Base-by-base conservation (phyloP, 2,113 vertebrate species). In the Corvus moneduloides region DNA sequence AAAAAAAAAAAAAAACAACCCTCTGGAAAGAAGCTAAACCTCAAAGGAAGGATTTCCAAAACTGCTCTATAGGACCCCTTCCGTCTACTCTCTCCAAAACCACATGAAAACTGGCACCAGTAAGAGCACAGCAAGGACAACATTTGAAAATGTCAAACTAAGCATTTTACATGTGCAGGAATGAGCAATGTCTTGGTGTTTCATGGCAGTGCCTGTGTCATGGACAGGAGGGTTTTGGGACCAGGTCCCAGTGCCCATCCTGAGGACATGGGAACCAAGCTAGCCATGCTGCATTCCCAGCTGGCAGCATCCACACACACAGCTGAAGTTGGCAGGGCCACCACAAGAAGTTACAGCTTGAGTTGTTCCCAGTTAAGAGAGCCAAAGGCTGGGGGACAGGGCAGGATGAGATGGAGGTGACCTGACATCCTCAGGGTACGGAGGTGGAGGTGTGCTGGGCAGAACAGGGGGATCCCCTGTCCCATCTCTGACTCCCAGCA, bases 181-280 rank as follows among this genome's bases (percentile, higher is more conserved):
- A 35, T 0, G 13, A 69, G 33, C 7, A 0, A 6, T 2, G 6
- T 64, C 44, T 75, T 2, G 1, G 41, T 27, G n/a, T 55, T 87
- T 59, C 12, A 0, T 27, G 61, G 16, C 4, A 2, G 17, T 54
- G 37, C 20, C 35, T 48, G 26, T 1, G 0, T 26, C 79, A 52
- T 2, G 16, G 41, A 73, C 6, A 4, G 62, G 7, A 61, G 16
- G 22, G 16, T n/a, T 88, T 79, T 4, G 9, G 58, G 35, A 73
- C 11, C 6, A 1, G 10, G 10, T 52, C 44, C 37, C 56, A 67
- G 30, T 1, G 3, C 24, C 18, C 6, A 2, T 16, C 48, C 66
- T 54, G 46, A 77, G 37, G 21, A 59, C 17, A 7, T 1, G 11
- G 46, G 35, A 82, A 15, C 37, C 37, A 51, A 32, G 32, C 12